Conservation (phyloP, 2,888 invertebrate genomes). For the Amphiduros pacificus region DNA sequence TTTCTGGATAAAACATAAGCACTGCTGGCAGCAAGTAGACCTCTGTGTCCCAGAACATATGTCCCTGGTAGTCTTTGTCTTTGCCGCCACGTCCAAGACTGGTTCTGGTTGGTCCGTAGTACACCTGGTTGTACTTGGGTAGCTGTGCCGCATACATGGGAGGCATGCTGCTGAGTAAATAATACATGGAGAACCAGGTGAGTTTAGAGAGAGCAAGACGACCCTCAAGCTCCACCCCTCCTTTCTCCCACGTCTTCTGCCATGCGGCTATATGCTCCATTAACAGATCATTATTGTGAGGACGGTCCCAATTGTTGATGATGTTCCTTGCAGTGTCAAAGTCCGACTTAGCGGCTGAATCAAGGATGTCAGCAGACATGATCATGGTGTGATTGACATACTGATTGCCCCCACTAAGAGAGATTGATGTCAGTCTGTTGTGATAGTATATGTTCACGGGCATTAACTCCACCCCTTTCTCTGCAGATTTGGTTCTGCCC, state of each 20-base stretch:
- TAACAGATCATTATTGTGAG: neutral
- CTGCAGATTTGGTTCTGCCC: constrained; percentile 23
- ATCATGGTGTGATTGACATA: constrained; percentile 27
- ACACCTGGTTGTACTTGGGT: constrained; percentile 28
- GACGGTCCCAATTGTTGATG: constrained; percentile 1
- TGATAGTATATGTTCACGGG: constrained; percentile 27
- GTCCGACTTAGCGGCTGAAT: constrained; percentile 27
- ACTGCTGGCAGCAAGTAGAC: constrained; percentile 42
- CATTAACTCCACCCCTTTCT: constrained; percentile 10
- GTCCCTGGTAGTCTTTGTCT: constrained; percentile 35
- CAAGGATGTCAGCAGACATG: constrained; percentile 26
- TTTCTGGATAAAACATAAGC: constrained; percentile 36
- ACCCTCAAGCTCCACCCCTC: constrained; percentile 23
- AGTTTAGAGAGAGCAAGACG: constrained; percentile 26
- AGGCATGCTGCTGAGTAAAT: constrained; percentile 44
- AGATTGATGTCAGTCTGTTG: constrained; percentile 20
- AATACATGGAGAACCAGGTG: constrained; percentile 37
- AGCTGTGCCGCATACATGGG: constrained; percentile 18
- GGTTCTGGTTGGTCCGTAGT: constrained; percentile 26
- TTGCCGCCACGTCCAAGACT: constrained; percentile 28
- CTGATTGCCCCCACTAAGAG: constrained; percentile 11
- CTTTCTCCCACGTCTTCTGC: constrained; percentile 30
- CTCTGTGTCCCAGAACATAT: constrained; percentile 47
- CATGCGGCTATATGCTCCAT: constrained; percentile 32
- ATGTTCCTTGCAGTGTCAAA: constrained; percentile 28